A percentile compares a stretch with the other conserved stretches of the same genome.
Evolutionary conservation across 2,113 vertebrate species (phyloP).

Genomic region (Mesocricetus auratus): DNA sequence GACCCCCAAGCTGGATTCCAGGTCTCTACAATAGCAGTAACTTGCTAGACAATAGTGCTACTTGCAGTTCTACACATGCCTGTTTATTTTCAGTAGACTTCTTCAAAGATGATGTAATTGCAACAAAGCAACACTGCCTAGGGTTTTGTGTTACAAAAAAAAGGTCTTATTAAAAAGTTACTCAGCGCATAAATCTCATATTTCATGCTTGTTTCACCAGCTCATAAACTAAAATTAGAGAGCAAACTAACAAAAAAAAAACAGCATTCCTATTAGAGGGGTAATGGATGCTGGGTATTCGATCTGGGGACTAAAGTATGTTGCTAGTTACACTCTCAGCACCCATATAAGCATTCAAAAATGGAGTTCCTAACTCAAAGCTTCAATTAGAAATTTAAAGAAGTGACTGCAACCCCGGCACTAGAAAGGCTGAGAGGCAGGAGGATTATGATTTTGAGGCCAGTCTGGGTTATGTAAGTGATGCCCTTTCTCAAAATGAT

Average conservation of each 20-base stretch:
- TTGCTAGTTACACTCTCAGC: background rate
- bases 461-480: background rate
- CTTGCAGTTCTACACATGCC: background rate
- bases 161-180: conserved; percentile 15
- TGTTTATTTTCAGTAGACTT: conserved; percentile 27
- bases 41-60: background rate
- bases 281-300: background rate
- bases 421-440: background rate
- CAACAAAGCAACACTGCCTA: background rate
- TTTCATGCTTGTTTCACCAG: background rate
- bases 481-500: background rate
- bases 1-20: background rate
- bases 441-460: background rate
- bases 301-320: background rate
- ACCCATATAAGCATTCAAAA: conserved; percentile 5
- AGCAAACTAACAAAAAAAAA: background rate
- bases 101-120: conserved; percentile 1
- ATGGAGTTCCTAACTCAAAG: conserved; percentile 26
- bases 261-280: background rate
- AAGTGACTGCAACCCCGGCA: background rate
- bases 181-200: conserved; percentile 26
- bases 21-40: background rate
- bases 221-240: background rate
- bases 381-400: background rate
- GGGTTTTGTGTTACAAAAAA: background rate